Conservation (phyloP, 2,113 vertebrate species). For the Talpa occidentalis region DNA sequence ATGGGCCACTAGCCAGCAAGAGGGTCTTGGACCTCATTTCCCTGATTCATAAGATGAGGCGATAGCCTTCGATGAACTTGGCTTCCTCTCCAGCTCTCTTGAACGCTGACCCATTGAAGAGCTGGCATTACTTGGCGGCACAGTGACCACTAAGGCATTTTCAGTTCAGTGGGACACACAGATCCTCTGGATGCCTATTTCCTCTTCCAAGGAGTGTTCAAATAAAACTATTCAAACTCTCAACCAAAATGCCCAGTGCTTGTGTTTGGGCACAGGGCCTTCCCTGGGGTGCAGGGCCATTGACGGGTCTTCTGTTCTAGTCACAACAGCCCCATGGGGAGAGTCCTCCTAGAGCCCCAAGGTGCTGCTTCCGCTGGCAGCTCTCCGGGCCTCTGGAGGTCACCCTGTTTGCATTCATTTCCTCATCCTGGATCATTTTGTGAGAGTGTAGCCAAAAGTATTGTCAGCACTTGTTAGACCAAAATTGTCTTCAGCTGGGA, state of each 20-base stretch:
- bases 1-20: not conserved
- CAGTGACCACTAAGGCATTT: not conserved
- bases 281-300: not conserved
- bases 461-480: not conserved
- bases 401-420: not conserved
- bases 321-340: too few relatives aligned
- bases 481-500: not conserved
- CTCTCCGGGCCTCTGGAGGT: not conserved
- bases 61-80: not conserved
- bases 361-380: too few relatives aligned
- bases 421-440: not conserved
- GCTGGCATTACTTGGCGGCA: not conserved
- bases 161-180: not conserved
- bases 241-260: rapidly evolving
- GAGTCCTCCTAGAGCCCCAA: not conserved
- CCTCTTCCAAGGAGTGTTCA: not conserved
- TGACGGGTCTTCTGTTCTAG: too few relatives aligned
- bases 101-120: not conserved
- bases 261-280: rapidly evolving
- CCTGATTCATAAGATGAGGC: not conserved
- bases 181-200: not conserved
- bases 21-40: not conserved
- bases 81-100: not conserved
- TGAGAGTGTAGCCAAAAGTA: not conserved
- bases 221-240: not conserved